Percentiles rank a stretch among this genome's conserved stretches.
phyloP scores from a whole-genome alignment of 1,140 invertebrate genomes.

The Conus betulinus region DNA sequence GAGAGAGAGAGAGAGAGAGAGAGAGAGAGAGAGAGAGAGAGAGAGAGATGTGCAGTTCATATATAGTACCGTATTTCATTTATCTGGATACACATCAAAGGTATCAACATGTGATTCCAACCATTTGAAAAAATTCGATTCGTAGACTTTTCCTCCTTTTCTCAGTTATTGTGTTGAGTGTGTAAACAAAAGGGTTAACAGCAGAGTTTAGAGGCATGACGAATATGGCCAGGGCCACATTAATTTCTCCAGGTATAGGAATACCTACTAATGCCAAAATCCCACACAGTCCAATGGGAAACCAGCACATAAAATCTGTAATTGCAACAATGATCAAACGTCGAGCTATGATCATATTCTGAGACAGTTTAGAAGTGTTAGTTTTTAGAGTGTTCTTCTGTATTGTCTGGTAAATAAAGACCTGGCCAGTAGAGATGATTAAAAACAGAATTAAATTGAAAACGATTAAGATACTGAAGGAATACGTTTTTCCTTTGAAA shows the following conservation, averaged over 20 bases:
- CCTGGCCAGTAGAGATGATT: not conserved
- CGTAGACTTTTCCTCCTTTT: no score
- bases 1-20: no score
- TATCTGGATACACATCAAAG: no score
- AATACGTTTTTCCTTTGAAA: not conserved
- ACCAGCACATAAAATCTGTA: slow-evolving; percentile 3
- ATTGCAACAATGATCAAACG: not conserved
- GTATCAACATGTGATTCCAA: no score
- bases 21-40: no score
- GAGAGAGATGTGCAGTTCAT: no score
- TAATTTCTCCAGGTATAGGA: slow-evolving; percentile 1
- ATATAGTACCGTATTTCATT: no score
- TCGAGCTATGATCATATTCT: not conserved
- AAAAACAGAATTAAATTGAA: not conserved
- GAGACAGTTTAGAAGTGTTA: not conserved
- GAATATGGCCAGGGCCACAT: slow-evolving; percentile 4
- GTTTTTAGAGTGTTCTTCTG: not conserved
- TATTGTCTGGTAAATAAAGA: not conserved
- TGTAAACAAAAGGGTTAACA: no score
- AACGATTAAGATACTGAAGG: not conserved
- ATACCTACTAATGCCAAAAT: not conserved
- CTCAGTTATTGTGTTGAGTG: no score
- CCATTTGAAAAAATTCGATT: no score
- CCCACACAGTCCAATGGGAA: slow-evolving; percentile 5
- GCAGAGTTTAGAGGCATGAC: no score